Percentiles rank a stretch among this genome's conserved stretches.
phyloP scores from a whole-genome alignment of 2,797 vertebrate species.

The Pterois miles region DNA sequence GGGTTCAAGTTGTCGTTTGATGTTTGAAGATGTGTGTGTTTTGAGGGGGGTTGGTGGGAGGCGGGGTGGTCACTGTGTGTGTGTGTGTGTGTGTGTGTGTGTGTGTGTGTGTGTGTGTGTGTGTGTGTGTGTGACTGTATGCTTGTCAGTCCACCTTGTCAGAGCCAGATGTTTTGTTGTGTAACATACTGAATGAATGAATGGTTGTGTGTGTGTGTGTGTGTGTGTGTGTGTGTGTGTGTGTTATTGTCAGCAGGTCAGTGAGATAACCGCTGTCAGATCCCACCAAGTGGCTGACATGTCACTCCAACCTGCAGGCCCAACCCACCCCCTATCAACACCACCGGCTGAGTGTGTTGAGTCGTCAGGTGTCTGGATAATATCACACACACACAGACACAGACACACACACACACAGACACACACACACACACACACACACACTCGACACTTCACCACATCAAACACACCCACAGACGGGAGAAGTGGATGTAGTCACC shows the following conservation, averaged over 20 bases:
- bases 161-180: conserved; percentile 14
- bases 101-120: background rate
- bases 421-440: conserved; percentile 15
- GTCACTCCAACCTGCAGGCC: conserved; percentile 47
- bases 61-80: background rate
- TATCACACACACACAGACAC: conserved; percentile 29
- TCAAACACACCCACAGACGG: background rate
- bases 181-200: too few relatives aligned
- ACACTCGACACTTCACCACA: conserved; percentile 3
- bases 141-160: conserved; percentile 1
- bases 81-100: background rate
- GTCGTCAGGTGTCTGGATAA: conserved; percentile 61
- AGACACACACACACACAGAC: background rate
- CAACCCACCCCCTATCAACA: conserved; percentile 55
- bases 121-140: conserved; percentile 9
- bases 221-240: too few relatives aligned
- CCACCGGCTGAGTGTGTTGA: conserved; percentile 62
- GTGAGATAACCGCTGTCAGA: conserved; percentile 65
- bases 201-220: too few relatives aligned
- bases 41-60: conserved; percentile 4
- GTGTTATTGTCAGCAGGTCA: conserved; percentile 59
- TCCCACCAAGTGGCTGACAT: conserved; percentile 48
- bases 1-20: conserved; percentile 64
- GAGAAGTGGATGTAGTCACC: too few relatives aligned
- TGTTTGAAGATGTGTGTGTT: conserved; percentile 59